Conservation (phyloP, 2,888 invertebrate genomes). For the Chalcosyrphus nemorum region DNA sequence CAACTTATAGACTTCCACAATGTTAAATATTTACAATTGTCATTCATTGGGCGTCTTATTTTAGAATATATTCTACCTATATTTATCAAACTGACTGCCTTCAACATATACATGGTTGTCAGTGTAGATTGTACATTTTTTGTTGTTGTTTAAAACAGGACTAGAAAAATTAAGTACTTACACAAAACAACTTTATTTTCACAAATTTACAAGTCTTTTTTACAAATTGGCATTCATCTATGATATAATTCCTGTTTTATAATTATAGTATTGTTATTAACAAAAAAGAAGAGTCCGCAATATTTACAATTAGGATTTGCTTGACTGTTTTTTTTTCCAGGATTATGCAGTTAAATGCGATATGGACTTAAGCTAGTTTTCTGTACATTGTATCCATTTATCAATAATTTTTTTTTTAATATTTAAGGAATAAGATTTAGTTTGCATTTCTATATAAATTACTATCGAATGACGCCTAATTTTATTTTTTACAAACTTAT, state of each 20-base stretch:
- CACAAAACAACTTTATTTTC: background rate
- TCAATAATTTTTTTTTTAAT: background rate
- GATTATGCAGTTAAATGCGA: background rate
- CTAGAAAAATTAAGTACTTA: background rate
- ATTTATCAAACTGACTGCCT: slow-evolving; percentile 12
- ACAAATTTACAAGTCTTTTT: too few relatives aligned
- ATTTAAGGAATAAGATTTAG: background rate
- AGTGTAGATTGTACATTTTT: slow-evolving; percentile 4
- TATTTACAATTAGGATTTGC: background rate
- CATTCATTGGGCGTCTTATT: slow-evolving; percentile 54
- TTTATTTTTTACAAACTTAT: too few relatives aligned
- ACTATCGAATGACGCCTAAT: too few relatives aligned
- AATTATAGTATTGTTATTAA: too few relatives aligned
- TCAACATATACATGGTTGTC: slow-evolving; percentile 14
- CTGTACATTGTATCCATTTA: background rate
- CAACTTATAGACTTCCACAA: slow-evolving; percentile 56
- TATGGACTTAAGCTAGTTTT: background rate
- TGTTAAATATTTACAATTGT: slow-evolving; percentile 50
- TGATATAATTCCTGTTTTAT: too few relatives aligned
- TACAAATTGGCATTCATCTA: background rate
- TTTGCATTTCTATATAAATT: background rate
- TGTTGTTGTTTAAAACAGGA: background rate
- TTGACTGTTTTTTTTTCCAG: background rate
- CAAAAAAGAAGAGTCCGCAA: too few relatives aligned
- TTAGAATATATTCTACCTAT: slow-evolving; percentile 66